These are phyloP conservation scores for Oenanthe melanoleuca DNA, from an alignment of 2,113 vertebrate genomes.

Conservation along the genomic window DNA sequence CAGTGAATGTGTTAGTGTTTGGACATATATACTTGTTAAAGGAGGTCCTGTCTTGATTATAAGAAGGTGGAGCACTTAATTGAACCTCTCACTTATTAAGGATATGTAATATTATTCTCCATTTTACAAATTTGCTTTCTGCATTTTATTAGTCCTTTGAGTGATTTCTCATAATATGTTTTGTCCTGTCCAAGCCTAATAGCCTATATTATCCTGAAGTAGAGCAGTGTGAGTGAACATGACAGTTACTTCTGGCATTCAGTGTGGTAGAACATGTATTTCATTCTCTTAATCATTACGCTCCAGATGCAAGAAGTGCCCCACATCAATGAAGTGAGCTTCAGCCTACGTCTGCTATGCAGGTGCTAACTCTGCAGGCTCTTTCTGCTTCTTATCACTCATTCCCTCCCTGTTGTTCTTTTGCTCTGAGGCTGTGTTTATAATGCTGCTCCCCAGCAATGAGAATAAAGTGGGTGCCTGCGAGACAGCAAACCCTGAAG, in stretches of 20 bases:
- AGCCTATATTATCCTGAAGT: not conserved
- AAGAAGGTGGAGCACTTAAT: not conserved
- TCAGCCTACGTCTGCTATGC: conserved; percentile 10
- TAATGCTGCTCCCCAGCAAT: not conserved
- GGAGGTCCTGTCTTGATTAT: not conserved
- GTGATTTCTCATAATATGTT: not conserved
- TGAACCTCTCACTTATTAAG: not conserved
- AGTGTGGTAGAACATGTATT: not conserved
- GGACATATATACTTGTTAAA: not conserved
- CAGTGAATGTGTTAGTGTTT: not conserved
- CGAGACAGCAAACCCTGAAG: conserved; percentile 16
- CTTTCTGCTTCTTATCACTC: conserved; percentile 34
- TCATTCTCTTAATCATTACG: not conserved
- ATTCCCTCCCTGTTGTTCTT: conserved; percentile 11
- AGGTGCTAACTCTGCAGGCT: conserved; percentile 35
- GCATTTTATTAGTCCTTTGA: not conserved
- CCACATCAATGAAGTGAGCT: conserved; percentile 53
- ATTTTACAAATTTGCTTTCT: not conserved
- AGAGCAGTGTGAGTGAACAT: not conserved
- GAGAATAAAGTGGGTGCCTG: conserved; percentile 11
- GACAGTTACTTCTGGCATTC: conserved; percentile 35
- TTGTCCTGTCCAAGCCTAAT: not conserved
- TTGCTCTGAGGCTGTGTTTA: conserved; percentile 8
- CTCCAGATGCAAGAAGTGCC: conserved; percentile 41
- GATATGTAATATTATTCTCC: not conserved